Evolutionary conservation across 2,888 invertebrate genomes (phyloP), one percentile per base, ranked within the genome.

Genomic region (Andricus curvator): DNA sequence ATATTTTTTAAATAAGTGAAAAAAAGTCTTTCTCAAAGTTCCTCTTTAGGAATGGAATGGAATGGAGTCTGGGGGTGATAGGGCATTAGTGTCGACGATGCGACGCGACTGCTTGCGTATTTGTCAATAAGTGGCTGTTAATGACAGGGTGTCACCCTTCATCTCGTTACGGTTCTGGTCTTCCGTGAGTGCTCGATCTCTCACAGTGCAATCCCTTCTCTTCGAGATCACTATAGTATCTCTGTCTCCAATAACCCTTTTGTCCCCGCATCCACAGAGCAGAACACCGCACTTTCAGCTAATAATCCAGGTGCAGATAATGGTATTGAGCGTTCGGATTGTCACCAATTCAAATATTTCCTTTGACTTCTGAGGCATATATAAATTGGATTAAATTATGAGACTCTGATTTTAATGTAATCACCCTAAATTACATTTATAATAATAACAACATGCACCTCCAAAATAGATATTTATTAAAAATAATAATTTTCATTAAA

Each of bases 111-210:
- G 84, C 80, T 81, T 82, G 78, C 84, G 81, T 89, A 87, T 89
- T 89, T 88, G 86, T 88, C 89, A 89, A 87, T 86, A 83, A 84
- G 81, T 86, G 83, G 84, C 84, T 88, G 89, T 84, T 88, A 86
- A 89, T 87, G 89, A 89, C 88, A 89, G 87, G 83, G 84, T 77
- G 82, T 80, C 84, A 78, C 80, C 84, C 86, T 81, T 80, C 82
- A 70, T 80, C 83, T 81, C 83, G 81, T 79, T 80, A 82, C 82
- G 82, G 83, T 81, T 84, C 78, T 51, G 76, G 79, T 81, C 82
- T 84, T 83, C 79, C 82, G 83, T 82, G 76, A 77, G 78, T 77
- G 80, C 80, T 77, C 70, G 65, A 77, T 79, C 78, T n/a, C 15
- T 29, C 56, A 41, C 66, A 25, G 20, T 56, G 70, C 29, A 79